Base-by-base conservation (phyloP, 2,888 invertebrate species). In the Marasmarcha lunaedactyla region DNA sequence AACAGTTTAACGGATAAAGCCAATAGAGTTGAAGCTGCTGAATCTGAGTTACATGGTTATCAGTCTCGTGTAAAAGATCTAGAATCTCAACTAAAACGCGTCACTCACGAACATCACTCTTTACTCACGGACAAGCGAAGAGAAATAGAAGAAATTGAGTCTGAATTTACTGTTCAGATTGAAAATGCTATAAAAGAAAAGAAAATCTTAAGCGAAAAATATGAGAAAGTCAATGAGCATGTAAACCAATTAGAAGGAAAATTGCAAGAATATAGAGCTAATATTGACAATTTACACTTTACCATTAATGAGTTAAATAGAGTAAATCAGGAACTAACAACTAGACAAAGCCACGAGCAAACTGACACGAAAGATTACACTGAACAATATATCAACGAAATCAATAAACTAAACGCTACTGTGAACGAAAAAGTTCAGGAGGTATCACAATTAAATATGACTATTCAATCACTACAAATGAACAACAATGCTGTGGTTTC, bases 321-420 rank as follows among this genome's bases (percentile, higher is more conserved):
- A 55, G 49, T 70, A 38, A 79, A 83, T 49, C 63, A 69, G 43
- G 64, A 68, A 36, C 45, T 79, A 26, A 40, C 54, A 33, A 63
- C 67, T 36, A 71, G 63, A 46, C 50, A 53, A 13, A 47, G 48
- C 13, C 53, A 48, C 46, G 55, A 64, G 35, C 51, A 57, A 33
- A 41, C 34, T 33, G 39, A 46, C 36, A 13, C 53, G 1, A 64
- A 85, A 7, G 81, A 83, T 57, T 83, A 79, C 50, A 81, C 83
- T 5, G 81, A 81, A 42, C 81, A 81, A 46, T 83, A 79, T 46
- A 65, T 83, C 46, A 79, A 61, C 49, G 88, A 88, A 66, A 87
- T 88, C 50, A 86, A 87, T 50, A 84, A 81, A 30, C 59, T 88
- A 1, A 84, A 85, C 39, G 74, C 84, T 39, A 48, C 84, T 26